Conservation (phyloP, 2,888 invertebrate species). For the Lacanobia wlatinum region DNA sequence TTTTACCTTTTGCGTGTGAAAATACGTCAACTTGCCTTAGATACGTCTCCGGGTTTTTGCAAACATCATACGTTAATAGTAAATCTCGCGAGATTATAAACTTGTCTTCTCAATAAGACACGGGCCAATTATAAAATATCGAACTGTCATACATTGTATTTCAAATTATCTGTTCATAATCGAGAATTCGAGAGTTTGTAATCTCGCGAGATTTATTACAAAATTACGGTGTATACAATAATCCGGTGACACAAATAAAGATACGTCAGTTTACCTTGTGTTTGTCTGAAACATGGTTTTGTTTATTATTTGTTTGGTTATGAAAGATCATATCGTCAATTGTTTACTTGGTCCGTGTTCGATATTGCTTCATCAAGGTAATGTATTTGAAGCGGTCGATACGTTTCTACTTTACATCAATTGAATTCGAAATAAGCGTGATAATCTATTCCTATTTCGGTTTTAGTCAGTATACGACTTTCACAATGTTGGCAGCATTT, state of each 20-base stretch:
- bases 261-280: neutral
- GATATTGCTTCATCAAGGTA: conserved; percentile 37
- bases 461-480: neutral
- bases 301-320: conserved; percentile 19
- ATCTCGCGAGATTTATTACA: neutral
- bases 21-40: neutral
- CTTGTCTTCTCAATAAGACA: neutral
- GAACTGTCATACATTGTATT: neutral
- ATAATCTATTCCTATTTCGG: neutral
- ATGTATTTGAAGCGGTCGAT: conserved; percentile 27
- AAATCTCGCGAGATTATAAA: too few species aligned
- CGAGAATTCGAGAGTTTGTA: too few species aligned
- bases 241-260: neutral
- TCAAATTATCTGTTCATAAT: neutral
- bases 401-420: conserved; percentile 9
- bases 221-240: neutral
- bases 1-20: neutral
- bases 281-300: neutral
- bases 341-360: conserved; percentile 13
- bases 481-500: neutral
- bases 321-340: neutral
- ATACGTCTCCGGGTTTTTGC: neutral
- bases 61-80: neutral
- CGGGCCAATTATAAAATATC: neutral
- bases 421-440: conserved; percentile 22